Evolutionary conservation across 2,888 invertebrate species (phyloP).

Genomic region (Dasysyrphus tricinctus): DNA sequence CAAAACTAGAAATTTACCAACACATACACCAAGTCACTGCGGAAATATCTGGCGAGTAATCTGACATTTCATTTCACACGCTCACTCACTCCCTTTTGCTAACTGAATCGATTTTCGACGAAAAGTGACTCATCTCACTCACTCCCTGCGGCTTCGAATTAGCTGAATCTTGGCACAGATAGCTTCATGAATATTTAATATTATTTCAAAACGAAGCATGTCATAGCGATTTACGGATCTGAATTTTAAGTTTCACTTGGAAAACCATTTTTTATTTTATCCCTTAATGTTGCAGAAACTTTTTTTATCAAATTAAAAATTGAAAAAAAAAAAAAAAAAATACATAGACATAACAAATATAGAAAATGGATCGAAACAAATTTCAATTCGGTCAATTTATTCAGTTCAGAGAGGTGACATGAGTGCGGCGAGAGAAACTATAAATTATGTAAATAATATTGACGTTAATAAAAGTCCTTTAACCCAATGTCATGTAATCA

Average conservation of each 20-base stretch:
- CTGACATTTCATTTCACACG: too few species aligned
- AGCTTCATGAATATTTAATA: constrained; percentile 8
- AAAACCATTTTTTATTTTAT: constrained; percentile 6
- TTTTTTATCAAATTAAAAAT: not conserved
- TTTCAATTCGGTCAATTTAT: not conserved
- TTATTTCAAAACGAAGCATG: not conserved
- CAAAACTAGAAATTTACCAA: too few species aligned
- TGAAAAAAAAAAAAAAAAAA: constrained; percentile 9
- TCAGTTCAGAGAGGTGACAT: not conserved
- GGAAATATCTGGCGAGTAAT: too few species aligned
- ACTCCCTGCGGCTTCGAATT: too few species aligned
- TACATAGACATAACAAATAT: not conserved
- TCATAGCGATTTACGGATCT: constrained; percentile 11
- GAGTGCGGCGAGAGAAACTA: not conserved
- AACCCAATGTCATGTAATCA: not conserved
- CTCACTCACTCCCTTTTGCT: too few species aligned
- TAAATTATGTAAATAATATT: not conserved
- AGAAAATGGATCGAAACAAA: not conserved
- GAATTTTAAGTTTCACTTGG: constrained; percentile 16
- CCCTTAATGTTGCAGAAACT: constrained; percentile 2
- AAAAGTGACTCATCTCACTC: too few species aligned
- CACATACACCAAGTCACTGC: too few species aligned
- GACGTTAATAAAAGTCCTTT: not conserved
- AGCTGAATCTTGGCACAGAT: too few species aligned
- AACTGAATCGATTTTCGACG: too few species aligned